phyloP scores from a whole-genome alignment of 2,113 vertebrate genomes.

The Antechinus flavipes region DNA sequence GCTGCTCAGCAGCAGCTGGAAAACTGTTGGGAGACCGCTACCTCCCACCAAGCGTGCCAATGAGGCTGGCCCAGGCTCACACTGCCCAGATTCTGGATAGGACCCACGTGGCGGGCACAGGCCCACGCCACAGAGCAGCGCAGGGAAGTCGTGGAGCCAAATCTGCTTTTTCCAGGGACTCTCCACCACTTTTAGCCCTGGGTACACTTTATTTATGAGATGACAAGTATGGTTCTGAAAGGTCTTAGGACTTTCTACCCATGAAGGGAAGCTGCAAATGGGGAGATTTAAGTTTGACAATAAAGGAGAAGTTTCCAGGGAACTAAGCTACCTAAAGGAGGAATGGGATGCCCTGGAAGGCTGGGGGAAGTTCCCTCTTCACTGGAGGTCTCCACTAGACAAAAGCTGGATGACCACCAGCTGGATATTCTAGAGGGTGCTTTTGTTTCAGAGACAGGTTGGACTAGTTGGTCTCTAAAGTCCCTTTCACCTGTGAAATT shows the following conservation, averaged over 20 bases:
- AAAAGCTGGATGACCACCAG: not conserved
- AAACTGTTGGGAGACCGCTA: not conserved
- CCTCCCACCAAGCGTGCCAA: not conserved
- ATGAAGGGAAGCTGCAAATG: not conserved
- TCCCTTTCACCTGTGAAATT: not conserved
- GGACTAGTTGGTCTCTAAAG: not conserved
- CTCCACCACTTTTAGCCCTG: not conserved
- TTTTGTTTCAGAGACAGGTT: not conserved
- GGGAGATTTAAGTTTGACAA: not conserved
- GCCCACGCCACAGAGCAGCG: not conserved
- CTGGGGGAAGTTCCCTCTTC: not conserved
- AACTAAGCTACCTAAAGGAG: not conserved
- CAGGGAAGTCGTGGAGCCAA: not conserved
- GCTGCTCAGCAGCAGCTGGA: constrained; percentile 20
- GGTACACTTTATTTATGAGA: not conserved
- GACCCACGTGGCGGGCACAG: not conserved
- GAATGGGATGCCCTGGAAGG: not conserved
- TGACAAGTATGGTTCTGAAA: not conserved
- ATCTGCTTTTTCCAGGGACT: not conserved
- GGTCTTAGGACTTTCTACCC: not conserved
- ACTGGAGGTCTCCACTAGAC: not conserved
- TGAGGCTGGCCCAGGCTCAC: not conserved
- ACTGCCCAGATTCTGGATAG: not conserved
- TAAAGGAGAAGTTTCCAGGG: not conserved
- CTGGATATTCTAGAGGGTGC: not conserved